Evolutionary conservation across 2,888 invertebrate genomes (phyloP).

Genomic region (Coenonympha arcania): DNA sequence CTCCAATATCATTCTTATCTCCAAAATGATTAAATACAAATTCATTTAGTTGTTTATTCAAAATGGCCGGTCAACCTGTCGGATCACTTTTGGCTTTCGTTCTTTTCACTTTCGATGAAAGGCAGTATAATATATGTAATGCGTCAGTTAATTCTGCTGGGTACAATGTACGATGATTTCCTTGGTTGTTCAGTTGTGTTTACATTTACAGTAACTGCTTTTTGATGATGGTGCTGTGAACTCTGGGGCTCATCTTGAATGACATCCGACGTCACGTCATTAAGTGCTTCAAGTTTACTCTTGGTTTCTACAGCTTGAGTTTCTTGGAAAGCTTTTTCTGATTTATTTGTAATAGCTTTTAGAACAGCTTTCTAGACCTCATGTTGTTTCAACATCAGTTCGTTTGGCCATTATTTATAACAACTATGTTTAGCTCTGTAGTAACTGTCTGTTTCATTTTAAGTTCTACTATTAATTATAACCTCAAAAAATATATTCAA

Average conservation of each 20-base stretch:
- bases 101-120: constrained; percentile 59
- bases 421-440: neutral
- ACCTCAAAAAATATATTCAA: no score
- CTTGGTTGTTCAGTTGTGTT: constrained; percentile 9
- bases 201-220: constrained; percentile 13
- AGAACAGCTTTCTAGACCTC: neutral
- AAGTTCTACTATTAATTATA: no score
- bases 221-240: constrained; percentile 24
- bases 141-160: constrained; percentile 47
- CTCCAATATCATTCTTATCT: constrained; percentile 31
- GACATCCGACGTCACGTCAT: constrained; percentile 7
- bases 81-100: constrained; percentile 44
- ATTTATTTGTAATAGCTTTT: neutral
- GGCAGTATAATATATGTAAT: constrained; percentile 47
- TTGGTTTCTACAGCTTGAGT: constrained; percentile 15
- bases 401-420: neutral
- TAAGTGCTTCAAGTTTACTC: constrained; percentile 7
- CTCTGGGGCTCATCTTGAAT: constrained; percentile 18
- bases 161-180: constrained; percentile 16
- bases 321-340: neutral
- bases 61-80: constrained; percentile 37
- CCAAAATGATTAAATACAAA: constrained; percentile 28
- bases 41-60: constrained; percentile 28
- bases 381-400: neutral
- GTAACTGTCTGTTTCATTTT: neutral